Percentiles rank a stretch among this genome's conserved stretches.
Evolutionary conservation across 2,888 invertebrate species (phyloP).

Genomic region (Hymenopus coronatus): DNA sequence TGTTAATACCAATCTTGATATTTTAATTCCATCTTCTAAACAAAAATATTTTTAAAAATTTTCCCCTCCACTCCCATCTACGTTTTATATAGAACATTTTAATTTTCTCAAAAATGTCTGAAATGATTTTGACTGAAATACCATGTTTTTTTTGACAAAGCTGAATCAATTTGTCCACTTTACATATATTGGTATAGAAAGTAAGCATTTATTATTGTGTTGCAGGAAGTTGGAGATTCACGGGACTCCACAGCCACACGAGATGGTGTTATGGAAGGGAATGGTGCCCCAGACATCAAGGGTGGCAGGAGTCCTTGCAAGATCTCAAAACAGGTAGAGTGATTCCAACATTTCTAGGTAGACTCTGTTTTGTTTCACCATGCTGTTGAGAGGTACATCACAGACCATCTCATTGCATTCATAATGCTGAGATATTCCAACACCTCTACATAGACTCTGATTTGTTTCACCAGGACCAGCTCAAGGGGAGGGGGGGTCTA

Average conservation of each 20-base stretch:
- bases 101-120: too few species aligned
- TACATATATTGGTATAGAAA: neutral
- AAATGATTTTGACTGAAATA: too few species aligned
- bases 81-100: too few species aligned
- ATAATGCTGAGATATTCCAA: neutral
- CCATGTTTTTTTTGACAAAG: neutral
- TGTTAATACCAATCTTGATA: too few species aligned
- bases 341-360: neutral
- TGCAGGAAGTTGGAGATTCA: constrained; percentile 43
- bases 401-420: neutral
- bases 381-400: neutral
- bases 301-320: constrained; percentile 31
- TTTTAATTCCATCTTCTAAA: too few species aligned
- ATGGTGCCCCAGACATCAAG: constrained; percentile 25
- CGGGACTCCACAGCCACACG: constrained; percentile 38
- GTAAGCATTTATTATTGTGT: neutral
- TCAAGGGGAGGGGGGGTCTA: too few species aligned
- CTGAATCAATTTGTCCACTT: neutral
- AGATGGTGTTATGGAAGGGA: constrained; percentile 22
- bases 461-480: too few species aligned
- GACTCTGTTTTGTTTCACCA: neutral
- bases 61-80: too few species aligned
- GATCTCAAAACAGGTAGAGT: constrained; percentile 35
- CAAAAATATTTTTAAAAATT: too few species aligned
- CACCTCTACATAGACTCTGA: too few species aligned